Evolutionary conservation across 2,797 vertebrate genomes (phyloP).

Genomic region (Peromyscus melanophrys): DNA sequence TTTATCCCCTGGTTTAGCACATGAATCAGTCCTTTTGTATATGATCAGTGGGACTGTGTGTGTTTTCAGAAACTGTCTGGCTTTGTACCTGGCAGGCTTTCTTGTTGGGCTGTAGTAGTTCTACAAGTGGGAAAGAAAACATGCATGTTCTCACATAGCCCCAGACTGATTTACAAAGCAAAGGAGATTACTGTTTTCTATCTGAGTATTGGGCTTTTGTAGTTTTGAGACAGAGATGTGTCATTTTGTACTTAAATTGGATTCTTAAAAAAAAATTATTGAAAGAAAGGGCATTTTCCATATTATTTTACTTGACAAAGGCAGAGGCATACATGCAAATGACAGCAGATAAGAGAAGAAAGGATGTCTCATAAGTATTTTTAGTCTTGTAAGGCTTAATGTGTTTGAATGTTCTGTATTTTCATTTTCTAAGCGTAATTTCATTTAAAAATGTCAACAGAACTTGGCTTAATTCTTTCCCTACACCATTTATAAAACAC

Average conservation of each 20-base stretch:
- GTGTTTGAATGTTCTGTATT: not conserved
- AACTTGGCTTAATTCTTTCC: slow-evolving; percentile 37
- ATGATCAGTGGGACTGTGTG: slow-evolving; percentile 33
- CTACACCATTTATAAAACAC: not conserved
- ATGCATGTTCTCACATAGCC: not conserved
- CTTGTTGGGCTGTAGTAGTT: slow-evolving; percentile 21
- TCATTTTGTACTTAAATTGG: not conserved
- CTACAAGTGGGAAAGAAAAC: slow-evolving; percentile 59
- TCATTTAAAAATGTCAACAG: slow-evolving; percentile 28
- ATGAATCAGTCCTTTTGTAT: slow-evolving; percentile 71
- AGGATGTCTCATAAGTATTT: slow-evolving; percentile 2
- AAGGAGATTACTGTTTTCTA: slow-evolving; percentile 28
- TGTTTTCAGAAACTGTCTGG: slow-evolving; percentile 58
- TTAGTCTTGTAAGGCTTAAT: not conserved
- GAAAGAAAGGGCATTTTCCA: slow-evolving; percentile 3
- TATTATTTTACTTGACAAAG: not conserved
- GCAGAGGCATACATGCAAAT: not conserved
- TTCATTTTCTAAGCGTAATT: slow-evolving; percentile 57
- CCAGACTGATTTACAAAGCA: slow-evolving; percentile 1
- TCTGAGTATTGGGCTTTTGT: not conserved
- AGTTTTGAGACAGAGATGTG: not conserved
- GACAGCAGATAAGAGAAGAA: not conserved
- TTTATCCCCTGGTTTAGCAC: slow-evolving; percentile 63
- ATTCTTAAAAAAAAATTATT: not conserved
- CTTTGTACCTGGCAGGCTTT: slow-evolving; percentile 39